Evolutionary conservation across 2,797 vertebrate species (phyloP).

Genomic region (Phataginus tricuspis): DNA sequence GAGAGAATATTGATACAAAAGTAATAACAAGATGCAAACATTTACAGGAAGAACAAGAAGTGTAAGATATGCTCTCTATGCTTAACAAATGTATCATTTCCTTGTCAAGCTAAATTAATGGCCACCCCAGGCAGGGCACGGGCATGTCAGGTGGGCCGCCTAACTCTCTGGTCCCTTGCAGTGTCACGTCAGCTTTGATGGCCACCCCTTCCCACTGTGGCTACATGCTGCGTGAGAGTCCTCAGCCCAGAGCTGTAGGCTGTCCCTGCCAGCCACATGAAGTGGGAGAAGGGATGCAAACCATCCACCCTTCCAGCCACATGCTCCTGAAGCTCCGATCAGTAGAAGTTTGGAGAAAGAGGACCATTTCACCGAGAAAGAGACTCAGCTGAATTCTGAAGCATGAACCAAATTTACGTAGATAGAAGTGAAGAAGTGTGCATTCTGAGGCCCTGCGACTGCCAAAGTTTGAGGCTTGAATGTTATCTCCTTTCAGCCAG

Average conservation of each 20-base stretch:
- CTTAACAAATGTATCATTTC: neutral
- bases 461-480: neutral
- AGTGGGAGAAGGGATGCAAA: neutral
- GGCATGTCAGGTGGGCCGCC: neutral
- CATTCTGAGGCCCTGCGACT: neutral
- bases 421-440: neutral
- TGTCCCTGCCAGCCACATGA: neutral
- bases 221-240: neutral
- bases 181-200: rapidly evolving
- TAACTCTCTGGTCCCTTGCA: neutral
- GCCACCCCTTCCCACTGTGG: neutral
- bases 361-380: neutral
- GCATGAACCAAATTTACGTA: neutral
- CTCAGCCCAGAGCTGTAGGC: neutral
- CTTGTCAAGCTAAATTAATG: neutral
- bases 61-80: neutral
- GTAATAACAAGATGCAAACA: neutral
- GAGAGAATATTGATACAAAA: neutral
- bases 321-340: neutral
- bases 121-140: neutral
- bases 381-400: neutral
- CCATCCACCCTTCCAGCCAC: neutral
- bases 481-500: neutral
- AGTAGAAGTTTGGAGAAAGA: neutral
- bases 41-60: neutral